Evolutionary conservation across 2,113 vertebrate species (phyloP).

Genomic region (Actinemys pallida): DNA sequence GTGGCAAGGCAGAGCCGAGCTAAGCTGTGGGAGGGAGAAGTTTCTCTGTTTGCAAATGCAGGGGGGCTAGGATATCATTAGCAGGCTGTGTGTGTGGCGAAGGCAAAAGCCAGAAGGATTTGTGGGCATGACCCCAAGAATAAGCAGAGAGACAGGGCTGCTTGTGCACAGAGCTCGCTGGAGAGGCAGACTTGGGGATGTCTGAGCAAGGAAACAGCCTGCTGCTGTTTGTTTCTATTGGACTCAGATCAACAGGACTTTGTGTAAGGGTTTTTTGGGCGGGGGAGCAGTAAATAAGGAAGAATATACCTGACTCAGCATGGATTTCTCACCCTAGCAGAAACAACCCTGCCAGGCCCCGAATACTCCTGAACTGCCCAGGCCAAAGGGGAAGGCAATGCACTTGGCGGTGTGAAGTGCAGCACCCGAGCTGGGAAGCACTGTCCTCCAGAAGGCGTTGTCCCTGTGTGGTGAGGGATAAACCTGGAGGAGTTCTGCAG

Average conservation of each 20-base stretch:
- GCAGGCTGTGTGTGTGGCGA: fast-evolving
- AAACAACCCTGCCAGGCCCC: background rate
- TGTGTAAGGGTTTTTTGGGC: background rate
- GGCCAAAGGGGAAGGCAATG: background rate
- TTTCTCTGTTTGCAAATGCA: background rate
- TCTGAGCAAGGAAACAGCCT: background rate
- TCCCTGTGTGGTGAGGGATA: background rate
- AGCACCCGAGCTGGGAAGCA: background rate
- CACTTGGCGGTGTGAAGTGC: fast-evolving
- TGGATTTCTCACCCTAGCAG: fast-evolving
- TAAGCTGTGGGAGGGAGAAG: background rate
- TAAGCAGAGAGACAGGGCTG: background rate
- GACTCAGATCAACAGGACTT: background rate
- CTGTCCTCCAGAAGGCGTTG: background rate
- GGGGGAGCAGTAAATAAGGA: background rate
- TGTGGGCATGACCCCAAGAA: background rate
- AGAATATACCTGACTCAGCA: fast-evolving
- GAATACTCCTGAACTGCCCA: background rate
- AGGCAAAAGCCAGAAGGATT: fast-evolving
- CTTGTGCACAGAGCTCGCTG: background rate
- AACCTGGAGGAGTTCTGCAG: background rate
- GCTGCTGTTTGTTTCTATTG: background rate
- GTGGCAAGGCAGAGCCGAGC: background rate
- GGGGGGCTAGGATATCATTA: background rate
- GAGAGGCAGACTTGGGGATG: background rate